phyloP scores from a whole-genome alignment of 2,888 invertebrate genomes.

The Aphidius colemani region DNA sequence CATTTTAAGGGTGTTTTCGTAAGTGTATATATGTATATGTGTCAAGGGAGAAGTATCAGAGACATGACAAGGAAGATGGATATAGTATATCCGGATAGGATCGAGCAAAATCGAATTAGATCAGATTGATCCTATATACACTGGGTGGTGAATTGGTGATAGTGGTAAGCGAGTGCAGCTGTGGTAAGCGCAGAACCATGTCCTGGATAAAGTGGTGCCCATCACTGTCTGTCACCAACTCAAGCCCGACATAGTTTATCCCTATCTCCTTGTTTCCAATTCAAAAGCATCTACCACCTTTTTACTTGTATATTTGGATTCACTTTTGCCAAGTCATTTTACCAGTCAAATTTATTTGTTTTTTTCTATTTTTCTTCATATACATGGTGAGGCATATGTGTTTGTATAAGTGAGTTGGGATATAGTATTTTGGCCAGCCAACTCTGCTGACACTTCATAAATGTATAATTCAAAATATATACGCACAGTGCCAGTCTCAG shows the following conservation, averaged over 20 bases:
- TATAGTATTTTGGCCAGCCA: not conserved
- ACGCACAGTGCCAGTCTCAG: no score
- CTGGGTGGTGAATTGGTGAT: constrained; percentile 35
- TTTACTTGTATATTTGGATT: constrained; percentile 36
- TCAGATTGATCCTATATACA: constrained; percentile 42
- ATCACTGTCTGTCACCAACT: constrained; percentile 55
- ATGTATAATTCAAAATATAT: constrained; percentile 6
- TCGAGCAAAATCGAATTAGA: constrained; percentile 38
- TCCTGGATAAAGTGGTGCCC: constrained; percentile 57
- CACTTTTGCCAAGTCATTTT: not conserved
- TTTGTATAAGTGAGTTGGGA: constrained; percentile 7
- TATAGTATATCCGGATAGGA: constrained; percentile 38
- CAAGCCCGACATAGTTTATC: not conserved
- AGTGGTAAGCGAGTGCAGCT: constrained; percentile 50
- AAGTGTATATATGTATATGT: not conserved
- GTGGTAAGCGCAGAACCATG: constrained; percentile 59
- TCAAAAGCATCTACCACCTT: no score
- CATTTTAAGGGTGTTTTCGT: no score
- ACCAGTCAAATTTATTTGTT: not conserved
- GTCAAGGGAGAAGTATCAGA: constrained; percentile 27
- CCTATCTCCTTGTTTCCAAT: constrained; percentile 41
- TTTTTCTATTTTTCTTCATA: constrained; percentile 13
- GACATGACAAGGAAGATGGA: constrained; percentile 31
- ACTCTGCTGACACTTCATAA: constrained; percentile 9
- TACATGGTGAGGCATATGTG: not conserved